Evolutionary conservation across 2,888 invertebrate species (phyloP).

Genomic region (Tinea pellionella): DNA sequence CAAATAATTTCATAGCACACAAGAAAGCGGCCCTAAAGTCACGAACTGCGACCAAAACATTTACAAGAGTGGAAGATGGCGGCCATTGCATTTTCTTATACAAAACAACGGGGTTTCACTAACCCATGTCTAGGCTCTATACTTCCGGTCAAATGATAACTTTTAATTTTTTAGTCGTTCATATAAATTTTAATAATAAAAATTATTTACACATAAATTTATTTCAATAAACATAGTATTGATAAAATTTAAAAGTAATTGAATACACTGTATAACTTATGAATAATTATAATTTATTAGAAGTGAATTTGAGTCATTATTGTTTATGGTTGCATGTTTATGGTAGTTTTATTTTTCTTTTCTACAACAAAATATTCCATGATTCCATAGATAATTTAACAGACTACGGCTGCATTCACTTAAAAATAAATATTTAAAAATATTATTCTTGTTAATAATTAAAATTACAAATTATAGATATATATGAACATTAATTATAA

Average conservation of each 20-base stretch:
- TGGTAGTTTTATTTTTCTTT: neutral
- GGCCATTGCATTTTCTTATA: constrained; percentile 86
- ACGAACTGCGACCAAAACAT: constrained; percentile 77
- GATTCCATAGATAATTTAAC: neutral
- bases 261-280: constrained; percentile 2
- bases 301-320: neutral
- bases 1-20: constrained; percentile 60
- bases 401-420: neutral
- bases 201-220: neutral
- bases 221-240: neutral
- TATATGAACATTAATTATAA: no score
- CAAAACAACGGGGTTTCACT: constrained; percentile 75
- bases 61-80: constrained; percentile 87
- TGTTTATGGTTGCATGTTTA: neutral
- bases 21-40: constrained; percentile 55
- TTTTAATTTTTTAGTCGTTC: neutral
- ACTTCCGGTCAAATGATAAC: constrained; percentile 44
- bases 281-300: neutral
- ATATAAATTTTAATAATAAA: neutral
- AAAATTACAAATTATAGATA: no score
- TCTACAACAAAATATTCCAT: neutral
- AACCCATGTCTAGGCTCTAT: constrained; percentile 42
- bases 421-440: neutral
- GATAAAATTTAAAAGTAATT: neutral
- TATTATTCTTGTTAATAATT: no score